A percentile compares a stretch with the other conserved stretches of the same genome.
phyloP scores from a whole-genome alignment of 2,888 invertebrate species.

The Andricus quercusramuli region DNA sequence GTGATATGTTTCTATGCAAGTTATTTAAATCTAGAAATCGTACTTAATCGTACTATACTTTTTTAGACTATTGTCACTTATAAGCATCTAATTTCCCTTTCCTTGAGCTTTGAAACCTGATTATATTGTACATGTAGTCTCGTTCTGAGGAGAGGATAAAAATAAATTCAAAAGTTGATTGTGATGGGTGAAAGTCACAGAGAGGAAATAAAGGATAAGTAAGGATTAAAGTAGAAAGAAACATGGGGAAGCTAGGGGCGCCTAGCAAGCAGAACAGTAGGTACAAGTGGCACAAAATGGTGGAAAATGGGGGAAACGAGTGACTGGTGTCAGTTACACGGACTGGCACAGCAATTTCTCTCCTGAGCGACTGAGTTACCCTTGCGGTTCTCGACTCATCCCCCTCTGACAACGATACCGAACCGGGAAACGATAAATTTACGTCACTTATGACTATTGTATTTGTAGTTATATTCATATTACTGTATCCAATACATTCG shows the following conservation, averaged over 20 bases:
- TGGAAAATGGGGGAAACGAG: constrained; percentile 67
- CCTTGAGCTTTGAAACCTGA: background rate
- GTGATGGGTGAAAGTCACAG: background rate
- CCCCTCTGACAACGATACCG: constrained; percentile 45
- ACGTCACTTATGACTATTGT: constrained; percentile 62
- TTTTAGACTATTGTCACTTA: background rate
- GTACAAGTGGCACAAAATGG: constrained; percentile 66
- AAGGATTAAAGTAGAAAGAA: constrained; percentile 21
- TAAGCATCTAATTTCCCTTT: background rate
- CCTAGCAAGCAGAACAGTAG: constrained; percentile 49
- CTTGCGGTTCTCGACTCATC: constrained; percentile 64
- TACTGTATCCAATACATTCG: background rate
- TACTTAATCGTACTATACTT: background rate
- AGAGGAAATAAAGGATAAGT: background rate
- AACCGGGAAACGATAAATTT: constrained; percentile 51
- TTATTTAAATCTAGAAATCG: background rate
- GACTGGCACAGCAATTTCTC: constrained; percentile 70
- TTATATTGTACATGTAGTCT: too few relatives aligned
- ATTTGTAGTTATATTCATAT: constrained; percentile 8
- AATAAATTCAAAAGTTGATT: background rate
- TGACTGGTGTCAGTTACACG: constrained; percentile 77
- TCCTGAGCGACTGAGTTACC: constrained; percentile 63
- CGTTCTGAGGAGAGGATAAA: background rate
- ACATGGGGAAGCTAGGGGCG: constrained; percentile 38
- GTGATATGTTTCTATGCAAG: background rate